These are phyloP conservation scores for Philotrypesis tridentata DNA, from an alignment of 1,140 invertebrate species.

Conservation along the genomic window DNA sequence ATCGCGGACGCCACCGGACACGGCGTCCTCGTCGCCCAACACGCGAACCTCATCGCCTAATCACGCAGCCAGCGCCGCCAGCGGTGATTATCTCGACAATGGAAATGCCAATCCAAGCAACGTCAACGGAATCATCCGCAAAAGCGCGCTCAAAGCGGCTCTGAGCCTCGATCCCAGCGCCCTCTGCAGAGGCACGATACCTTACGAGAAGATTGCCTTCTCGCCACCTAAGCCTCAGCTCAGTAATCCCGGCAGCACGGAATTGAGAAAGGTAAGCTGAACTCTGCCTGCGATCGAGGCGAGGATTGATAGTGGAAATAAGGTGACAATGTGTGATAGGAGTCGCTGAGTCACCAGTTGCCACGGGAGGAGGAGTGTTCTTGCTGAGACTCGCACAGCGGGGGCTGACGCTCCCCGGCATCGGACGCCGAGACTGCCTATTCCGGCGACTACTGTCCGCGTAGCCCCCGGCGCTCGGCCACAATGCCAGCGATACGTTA, in stretches of 20 bases:
- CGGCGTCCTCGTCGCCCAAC: slow-evolving; percentile 63
- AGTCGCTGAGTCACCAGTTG: slow-evolving; percentile 58
- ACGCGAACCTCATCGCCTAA: slow-evolving; percentile 66
- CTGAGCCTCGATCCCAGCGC: slow-evolving; percentile 73
- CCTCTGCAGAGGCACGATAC: slow-evolving; percentile 66
- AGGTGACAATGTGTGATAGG: slow-evolving; percentile 49
- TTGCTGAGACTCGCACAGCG: slow-evolving; percentile 64
- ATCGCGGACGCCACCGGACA: slow-evolving; percentile 59
- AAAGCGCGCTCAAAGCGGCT: slow-evolving; percentile 69
- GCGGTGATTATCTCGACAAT: background rate
- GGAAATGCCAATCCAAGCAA: slow-evolving; percentile 45
- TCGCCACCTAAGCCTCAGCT: slow-evolving; percentile 62
- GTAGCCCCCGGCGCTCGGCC: slow-evolving; percentile 53
- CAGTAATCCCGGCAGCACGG: slow-evolving; percentile 62
- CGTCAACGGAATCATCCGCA: slow-evolving; percentile 68
- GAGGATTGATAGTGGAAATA: no score
- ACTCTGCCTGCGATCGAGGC: no score
- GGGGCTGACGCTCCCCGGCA: slow-evolving; percentile 60
- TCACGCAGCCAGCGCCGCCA: slow-evolving; percentile 55
- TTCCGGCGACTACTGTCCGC: slow-evolving; percentile 29
- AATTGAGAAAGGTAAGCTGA: slow-evolving; percentile 63
- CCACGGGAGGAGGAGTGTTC: slow-evolving; percentile 66
- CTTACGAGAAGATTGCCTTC: slow-evolving; percentile 69
- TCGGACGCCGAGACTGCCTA: slow-evolving; percentile 35
- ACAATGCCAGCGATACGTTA: slow-evolving; percentile 57